phyloP scores from a whole-genome alignment of 2,888 invertebrate species.

The Quadriops clusia region DNA sequence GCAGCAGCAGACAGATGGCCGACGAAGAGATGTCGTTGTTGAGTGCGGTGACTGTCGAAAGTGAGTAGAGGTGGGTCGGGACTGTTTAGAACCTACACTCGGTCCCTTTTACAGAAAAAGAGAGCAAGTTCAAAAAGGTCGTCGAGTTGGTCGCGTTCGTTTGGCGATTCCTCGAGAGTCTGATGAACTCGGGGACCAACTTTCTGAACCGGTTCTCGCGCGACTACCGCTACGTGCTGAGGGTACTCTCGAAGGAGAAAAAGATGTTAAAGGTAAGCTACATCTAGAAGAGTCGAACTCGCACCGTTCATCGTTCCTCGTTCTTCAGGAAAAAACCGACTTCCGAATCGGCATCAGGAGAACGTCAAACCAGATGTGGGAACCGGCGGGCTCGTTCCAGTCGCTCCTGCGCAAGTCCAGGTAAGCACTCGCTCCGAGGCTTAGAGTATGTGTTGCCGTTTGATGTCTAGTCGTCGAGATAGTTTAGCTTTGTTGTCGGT shows the following conservation, averaged over 20 bases:
- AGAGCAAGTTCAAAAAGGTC: constrained; percentile 41
- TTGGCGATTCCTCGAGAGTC: constrained; percentile 63
- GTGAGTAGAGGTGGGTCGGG: too few species aligned
- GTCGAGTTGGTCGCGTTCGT: constrained; percentile 44
- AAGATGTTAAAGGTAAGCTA: constrained; percentile 64
- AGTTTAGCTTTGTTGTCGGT: too few species aligned
- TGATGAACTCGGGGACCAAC: constrained; percentile 69
- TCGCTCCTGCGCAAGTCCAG: constrained; percentile 26
- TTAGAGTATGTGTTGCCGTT: too few species aligned
- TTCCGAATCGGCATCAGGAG: constrained; percentile 55
- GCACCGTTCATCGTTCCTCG: constrained; percentile 9
- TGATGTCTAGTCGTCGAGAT: too few species aligned
- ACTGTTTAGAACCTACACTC: too few species aligned
- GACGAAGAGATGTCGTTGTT: too few species aligned
- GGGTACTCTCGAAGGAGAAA: constrained; percentile 80
- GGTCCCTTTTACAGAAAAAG: constrained; percentile 7
- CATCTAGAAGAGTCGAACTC: constrained; percentile 5
- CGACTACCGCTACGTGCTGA: constrained; percentile 90
- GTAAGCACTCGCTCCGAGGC: constrained; percentile 29
- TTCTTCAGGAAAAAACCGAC: constrained; percentile 53
- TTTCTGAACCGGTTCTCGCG: constrained; percentile 78
- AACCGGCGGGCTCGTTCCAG: constrained; percentile 36
- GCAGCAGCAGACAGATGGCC: constrained; percentile 32
- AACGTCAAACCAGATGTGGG: constrained; percentile 55
- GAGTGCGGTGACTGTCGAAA: too few species aligned